A percentile compares a stretch with the other conserved stretches of the same genome.
Evolutionary conservation across 2,113 vertebrate genomes (phyloP).

Genomic region (Alethe castanea): DNA sequence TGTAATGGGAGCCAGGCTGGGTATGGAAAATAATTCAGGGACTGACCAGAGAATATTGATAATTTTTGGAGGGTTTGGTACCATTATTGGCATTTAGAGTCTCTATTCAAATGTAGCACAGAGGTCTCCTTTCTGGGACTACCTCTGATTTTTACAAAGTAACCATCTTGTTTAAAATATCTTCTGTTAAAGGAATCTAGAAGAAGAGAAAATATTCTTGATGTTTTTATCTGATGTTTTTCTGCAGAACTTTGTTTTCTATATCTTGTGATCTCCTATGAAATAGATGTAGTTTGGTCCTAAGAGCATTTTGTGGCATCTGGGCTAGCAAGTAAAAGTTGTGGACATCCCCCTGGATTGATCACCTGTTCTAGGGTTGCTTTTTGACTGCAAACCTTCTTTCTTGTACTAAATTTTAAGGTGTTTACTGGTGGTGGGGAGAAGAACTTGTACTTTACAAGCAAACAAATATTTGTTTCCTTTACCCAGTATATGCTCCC

Average conservation of each 20-base stretch:
- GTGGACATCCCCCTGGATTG: neutral
- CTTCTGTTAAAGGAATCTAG: neutral
- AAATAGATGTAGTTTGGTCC: neutral
- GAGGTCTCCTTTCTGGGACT: neutral
- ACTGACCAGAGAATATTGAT: neutral
- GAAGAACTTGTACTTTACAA: neutral
- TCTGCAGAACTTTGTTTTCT: neutral
- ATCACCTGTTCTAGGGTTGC: neutral
- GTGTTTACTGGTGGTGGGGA: neutral
- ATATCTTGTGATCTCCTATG: neutral
- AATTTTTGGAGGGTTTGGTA: neutral
- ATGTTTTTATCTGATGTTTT: neutral
- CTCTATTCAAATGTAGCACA: neutral
- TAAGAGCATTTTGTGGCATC: neutral
- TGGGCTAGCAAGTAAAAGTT: neutral
- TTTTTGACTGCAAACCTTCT: neutral
- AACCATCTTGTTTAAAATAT: neutral
- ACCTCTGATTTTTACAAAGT: neutral
- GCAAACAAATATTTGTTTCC: neutral
- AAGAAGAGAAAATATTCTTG: neutral
- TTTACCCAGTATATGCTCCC: rapidly evolving
- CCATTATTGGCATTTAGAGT: neutral
- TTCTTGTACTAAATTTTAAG: neutral
- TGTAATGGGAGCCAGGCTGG: neutral
- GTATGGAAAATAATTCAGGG: neutral